Conservation (phyloP, 2,888 invertebrate species). For the Dromius quadrimaculatus region DNA sequence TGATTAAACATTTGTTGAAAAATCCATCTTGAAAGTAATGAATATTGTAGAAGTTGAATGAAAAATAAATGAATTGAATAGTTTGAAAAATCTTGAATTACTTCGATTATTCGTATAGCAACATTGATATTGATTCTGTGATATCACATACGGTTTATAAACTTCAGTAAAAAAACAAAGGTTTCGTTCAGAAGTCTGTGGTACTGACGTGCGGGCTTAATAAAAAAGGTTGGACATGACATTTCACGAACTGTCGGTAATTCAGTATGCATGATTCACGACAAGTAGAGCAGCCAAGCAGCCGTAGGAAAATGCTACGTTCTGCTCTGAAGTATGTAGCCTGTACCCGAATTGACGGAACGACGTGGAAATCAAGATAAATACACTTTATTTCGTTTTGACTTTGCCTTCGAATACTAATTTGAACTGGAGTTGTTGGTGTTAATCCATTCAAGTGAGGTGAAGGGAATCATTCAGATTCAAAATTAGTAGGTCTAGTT, state of each 20-base stretch:
- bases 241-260: slow-evolving; percentile 64
- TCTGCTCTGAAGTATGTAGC: slow-evolving; percentile 4
- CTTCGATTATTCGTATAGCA: background rate
- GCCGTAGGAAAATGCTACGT: background rate
- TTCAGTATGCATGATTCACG: slow-evolving; percentile 65
- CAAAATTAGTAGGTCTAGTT: no score
- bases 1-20: no score
- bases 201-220: slow-evolving; percentile 54
- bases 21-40: no score
- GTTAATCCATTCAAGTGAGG: no score
- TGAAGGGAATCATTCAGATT: no score
- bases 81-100: slow-evolving; percentile 12
- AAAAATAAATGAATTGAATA: no score
- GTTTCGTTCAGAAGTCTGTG: slow-evolving; percentile 51
- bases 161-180: slow-evolving; percentile 47
- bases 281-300: no score
- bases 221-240: slow-evolving; percentile 61
- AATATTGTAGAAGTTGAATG: no score
- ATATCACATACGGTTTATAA: slow-evolving; percentile 34
- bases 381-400: no score
- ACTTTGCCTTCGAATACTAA: no score
- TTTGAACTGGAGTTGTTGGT: no score
- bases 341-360: slow-evolving; percentile 2
- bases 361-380: no score
- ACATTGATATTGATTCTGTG: slow-evolving; percentile 10